A percentile compares a stretch with the other conserved stretches of the same genome.
These are phyloP conservation scores for Cheumatopsyche charites DNA, from an alignment of 1,140 invertebrate species.

Conservation along the genomic window DNA sequence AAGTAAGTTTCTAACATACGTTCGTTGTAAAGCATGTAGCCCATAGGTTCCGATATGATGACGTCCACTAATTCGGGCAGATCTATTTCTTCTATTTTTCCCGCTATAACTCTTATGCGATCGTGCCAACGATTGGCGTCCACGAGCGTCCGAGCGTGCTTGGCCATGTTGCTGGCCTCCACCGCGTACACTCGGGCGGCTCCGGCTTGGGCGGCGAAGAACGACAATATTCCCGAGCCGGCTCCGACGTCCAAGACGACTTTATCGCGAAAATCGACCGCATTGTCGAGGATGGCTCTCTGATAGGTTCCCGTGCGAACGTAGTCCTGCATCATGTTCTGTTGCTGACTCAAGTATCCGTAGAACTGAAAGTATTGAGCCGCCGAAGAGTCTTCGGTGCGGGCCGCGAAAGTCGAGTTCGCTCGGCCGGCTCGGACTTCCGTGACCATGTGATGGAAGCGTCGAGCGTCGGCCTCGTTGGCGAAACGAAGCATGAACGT, in stretches of 20 bases:
- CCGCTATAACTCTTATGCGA: constrained; percentile 90
- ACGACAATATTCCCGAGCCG: constrained; percentile 96
- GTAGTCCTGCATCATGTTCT: constrained; percentile 99
- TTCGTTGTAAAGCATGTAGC: constrained; percentile 99
- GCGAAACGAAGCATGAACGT: constrained; percentile 62
- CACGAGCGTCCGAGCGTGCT: constrained; percentile 93
- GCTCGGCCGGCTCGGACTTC: constrained; percentile 80
- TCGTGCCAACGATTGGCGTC: constrained; percentile 86
- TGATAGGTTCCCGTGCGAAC: constrained; percentile 98
- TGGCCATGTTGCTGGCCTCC: constrained; percentile 98
- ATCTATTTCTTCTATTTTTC: constrained; percentile 98
- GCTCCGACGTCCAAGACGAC: constrained; percentile 97
- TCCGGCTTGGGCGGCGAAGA: constrained; percentile 97
- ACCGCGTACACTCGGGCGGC: constrained; percentile 97
- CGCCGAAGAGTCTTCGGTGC: constrained; percentile 96
- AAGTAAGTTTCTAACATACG: constrained; percentile 99
- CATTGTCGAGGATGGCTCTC: constrained; percentile 92
- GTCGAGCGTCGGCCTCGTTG: constrained; percentile 70
- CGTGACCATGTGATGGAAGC: constrained; percentile 77
- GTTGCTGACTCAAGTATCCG: constrained; percentile 98
- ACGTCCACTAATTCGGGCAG: constrained; percentile 95
- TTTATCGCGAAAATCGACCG: constrained; percentile 89
- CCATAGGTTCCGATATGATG: constrained; percentile 99
- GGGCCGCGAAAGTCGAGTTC: constrained; percentile 89
- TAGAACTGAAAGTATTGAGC: constrained; percentile 99